phyloP scores from a whole-genome alignment of 2,888 invertebrate genomes.

The Phengaris arion region DNA sequence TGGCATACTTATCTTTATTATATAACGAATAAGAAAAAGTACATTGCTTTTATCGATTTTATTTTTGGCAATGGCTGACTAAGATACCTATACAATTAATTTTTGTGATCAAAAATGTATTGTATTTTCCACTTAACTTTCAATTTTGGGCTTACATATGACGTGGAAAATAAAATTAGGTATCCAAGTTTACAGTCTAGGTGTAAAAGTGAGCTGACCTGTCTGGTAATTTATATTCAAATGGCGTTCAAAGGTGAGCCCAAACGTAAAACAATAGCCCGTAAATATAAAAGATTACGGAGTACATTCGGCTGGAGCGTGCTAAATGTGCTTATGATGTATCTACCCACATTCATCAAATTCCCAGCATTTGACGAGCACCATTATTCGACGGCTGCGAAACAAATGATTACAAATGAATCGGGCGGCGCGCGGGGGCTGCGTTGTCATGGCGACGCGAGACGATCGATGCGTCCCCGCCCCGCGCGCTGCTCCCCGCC shows the following conservation, averaged over 20 bases:
- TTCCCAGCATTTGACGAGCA: constrained; percentile 65
- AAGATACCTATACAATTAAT: too few relatives aligned
- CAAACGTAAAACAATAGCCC: constrained; percentile 5
- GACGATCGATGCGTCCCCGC: constrained; percentile 69
- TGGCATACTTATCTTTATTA: constrained; percentile 17
- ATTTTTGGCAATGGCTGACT: too few relatives aligned
- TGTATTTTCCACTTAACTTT: too few relatives aligned
- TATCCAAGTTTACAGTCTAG: not conserved
- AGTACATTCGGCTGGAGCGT: constrained; percentile 1
- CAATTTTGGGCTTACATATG: too few relatives aligned
- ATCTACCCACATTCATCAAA: constrained; percentile 62
- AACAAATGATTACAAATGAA: constrained; percentile 80
- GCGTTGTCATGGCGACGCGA: constrained; percentile 67
- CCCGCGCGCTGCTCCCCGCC: constrained; percentile 41
- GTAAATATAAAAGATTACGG: not conserved
- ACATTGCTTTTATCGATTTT: not conserved
- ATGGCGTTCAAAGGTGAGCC: not conserved
- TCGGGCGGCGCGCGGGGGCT: constrained; percentile 52
- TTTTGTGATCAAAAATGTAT: too few relatives aligned
- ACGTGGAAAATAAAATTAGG: not conserved
- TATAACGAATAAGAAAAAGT: not conserved
- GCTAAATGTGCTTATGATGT: constrained; percentile 30
- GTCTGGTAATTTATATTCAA: constrained; percentile 1
- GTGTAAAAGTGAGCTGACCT: not conserved
- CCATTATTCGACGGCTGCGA: constrained; percentile 72